A percentile compares a stretch with the other conserved stretches of the same genome.
Evolutionary conservation across 2,888 invertebrate genomes (phyloP).

Genomic region (Nebria salina): DNA sequence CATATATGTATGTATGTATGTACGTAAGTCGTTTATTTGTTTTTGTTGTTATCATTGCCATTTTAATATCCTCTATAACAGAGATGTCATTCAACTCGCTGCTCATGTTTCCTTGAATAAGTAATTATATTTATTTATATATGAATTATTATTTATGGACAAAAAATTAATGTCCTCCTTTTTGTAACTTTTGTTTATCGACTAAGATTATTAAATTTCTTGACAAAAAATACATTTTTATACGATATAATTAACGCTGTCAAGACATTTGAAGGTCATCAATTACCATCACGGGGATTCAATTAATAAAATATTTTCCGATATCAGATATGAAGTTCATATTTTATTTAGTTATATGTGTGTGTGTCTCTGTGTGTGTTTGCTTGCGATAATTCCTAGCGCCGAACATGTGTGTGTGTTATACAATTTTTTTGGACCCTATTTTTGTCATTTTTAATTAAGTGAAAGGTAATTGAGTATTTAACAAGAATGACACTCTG

Average conservation of each 20-base stretch:
- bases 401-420: no score
- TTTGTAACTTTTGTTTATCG: neutral
- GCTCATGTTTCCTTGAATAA: neutral
- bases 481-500: no score
- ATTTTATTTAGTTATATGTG: no score
- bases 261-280: neutral
- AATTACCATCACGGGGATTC: neutral
- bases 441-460: no score
- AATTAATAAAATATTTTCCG: neutral
- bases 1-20: no score
- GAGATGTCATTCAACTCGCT: neutral
- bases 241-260: neutral
- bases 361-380: no score
- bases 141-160: neutral
- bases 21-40: neutral
- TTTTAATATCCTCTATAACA: conserved; percentile 5
- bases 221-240: neutral
- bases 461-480: no score
- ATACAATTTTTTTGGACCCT: no score
- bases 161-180: neutral
- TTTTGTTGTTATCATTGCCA: neutral
- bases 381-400: no score
- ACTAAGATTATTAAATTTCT: neutral
- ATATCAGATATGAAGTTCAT: no score
- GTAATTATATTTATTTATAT: conserved; percentile 1